Conservation (phyloP, 2,113 vertebrate species). For the Chloroceryle aenea region DNA sequence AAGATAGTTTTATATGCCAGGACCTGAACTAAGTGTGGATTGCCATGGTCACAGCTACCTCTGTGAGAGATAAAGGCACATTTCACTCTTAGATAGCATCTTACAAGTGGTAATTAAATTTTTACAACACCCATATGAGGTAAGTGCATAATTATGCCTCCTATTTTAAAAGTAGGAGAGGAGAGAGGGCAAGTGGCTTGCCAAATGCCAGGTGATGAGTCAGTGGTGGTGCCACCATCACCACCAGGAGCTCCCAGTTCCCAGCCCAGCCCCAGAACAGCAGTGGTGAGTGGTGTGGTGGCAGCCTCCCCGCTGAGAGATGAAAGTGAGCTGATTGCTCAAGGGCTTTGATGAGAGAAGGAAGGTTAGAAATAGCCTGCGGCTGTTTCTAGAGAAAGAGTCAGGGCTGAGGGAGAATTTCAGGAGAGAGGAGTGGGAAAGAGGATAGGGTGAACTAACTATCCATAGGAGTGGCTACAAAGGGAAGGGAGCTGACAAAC, state of each 20-base stretch:
- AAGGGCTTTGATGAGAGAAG: neutral
- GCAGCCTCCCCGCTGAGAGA: neutral
- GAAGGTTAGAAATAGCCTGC: constrained; percentile 35
- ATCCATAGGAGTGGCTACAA: accelerated
- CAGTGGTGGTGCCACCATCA: neutral
- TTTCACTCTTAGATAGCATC: constrained; percentile 26
- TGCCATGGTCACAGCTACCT: neutral
- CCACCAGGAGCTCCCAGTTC: neutral
- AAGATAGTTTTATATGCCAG: neutral
- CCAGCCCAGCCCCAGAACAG: neutral
- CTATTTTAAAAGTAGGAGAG: constrained; percentile 5
- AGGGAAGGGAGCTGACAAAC: neutral
- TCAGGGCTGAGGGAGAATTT: neutral
- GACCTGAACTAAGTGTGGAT: neutral
- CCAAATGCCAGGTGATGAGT: neutral
- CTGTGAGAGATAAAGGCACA: neutral
- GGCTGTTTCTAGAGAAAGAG: constrained; percentile 3
- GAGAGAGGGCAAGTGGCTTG: neutral
- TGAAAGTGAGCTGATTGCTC: constrained; percentile 38
- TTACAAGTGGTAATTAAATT: neutral
- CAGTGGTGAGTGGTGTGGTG: accelerated
- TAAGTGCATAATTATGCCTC: neutral
- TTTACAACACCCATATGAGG: constrained; percentile 35
- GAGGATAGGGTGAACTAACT: neutral
- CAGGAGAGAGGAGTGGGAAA: neutral